Percentiles rank a stretch among this genome's conserved stretches.
Evolutionary conservation across 2,113 vertebrate species (phyloP).

Genomic region (Gymnorhina tibicen): DNA sequence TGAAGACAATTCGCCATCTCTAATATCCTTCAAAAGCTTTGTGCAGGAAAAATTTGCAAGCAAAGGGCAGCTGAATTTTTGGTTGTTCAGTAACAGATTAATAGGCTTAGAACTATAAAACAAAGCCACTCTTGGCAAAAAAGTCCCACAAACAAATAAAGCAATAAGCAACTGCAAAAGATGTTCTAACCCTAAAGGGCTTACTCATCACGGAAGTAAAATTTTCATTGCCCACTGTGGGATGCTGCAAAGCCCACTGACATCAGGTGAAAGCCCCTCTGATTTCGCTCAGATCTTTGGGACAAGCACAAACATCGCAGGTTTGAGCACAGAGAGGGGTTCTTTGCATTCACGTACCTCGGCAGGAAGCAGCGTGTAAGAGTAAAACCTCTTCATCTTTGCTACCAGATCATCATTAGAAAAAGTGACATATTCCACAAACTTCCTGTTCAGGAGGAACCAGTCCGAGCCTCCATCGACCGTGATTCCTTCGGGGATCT

Average conservation of each 20-base stretch:
- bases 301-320: not conserved
- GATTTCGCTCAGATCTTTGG: not conserved
- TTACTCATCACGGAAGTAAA: not conserved
- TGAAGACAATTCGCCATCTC: not conserved
- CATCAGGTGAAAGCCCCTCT: not conserved
- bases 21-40: slow-evolving; percentile 17
- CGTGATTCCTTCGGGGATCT: slow-evolving; percentile 91
- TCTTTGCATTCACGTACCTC: slow-evolving; percentile 76
- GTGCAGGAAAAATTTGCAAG: not conserved
- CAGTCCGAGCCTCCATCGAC: slow-evolving; percentile 96
- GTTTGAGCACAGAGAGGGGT: not conserved
- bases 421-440: slow-evolving; percentile 93
- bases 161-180: not conserved
- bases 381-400: slow-evolving; percentile 95
- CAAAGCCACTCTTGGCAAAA: not conserved
- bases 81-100: not conserved
- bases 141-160: not conserved
- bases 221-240: not conserved
- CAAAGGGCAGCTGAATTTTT: slow-evolving; percentile 1
- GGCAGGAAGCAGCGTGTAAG: slow-evolving; percentile 92
- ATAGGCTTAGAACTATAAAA: not conserved
- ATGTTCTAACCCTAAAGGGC: not conserved
- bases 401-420: slow-evolving; percentile 90
- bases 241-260: not conserved
- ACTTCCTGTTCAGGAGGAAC: slow-evolving; percentile 94